phyloP scores from a whole-genome alignment of 2,113 vertebrate species.

The Pedionomus torquatus region DNA sequence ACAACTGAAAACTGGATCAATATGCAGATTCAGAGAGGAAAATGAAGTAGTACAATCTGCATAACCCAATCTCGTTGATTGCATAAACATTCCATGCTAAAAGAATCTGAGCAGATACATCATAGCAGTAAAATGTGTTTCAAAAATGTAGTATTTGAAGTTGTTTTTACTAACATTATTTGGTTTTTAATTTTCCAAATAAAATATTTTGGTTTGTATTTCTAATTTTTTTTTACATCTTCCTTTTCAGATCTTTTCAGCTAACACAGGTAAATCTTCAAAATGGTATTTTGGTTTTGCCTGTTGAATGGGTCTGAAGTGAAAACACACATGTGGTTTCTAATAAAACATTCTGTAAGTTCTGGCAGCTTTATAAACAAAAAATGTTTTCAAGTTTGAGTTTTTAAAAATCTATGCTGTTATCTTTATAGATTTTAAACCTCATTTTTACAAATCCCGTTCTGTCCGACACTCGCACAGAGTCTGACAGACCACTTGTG shows the following conservation, averaged over 20 bases:
- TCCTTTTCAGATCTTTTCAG: conserved; percentile 83
- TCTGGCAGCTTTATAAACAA: background rate
- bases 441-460: background rate
- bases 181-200: background rate
- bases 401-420: background rate
- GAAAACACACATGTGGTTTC: background rate
- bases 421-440: background rate
- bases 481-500: background rate
- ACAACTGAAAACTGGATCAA: conserved; percentile 20
- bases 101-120: background rate
- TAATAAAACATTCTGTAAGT: background rate
- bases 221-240: conserved; percentile 60
- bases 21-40: conserved; percentile 43
- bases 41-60: conserved; percentile 16
- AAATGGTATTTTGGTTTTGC: background rate
- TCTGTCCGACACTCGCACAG: background rate
- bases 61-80: background rate
- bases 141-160: background rate
- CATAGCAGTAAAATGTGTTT: background rate
- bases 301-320: background rate
- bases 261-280: conserved; percentile 80
- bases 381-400: background rate
- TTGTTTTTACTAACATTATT: background rate
- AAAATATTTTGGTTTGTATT: background rate
- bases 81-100: background rate